Percentiles rank a stretch among this genome's conserved stretches.
Evolutionary conservation across 2,113 vertebrate species (phyloP).

Genomic region (Salvelinus sp.): DNA sequence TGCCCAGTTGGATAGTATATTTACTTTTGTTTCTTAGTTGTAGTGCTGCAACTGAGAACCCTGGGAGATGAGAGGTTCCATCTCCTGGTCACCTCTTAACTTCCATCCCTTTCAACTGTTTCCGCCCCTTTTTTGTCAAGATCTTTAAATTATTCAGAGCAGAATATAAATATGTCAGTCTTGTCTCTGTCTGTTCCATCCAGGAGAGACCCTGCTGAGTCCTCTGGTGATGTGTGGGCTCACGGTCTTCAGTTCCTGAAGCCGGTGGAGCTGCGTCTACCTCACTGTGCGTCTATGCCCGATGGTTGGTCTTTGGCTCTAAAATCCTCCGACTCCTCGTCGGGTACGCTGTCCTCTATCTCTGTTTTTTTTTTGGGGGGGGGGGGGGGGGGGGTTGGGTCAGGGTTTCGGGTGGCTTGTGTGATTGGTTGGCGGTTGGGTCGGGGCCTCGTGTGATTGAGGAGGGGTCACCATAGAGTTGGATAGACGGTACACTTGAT

Average conservation of each 20-base stretch:
- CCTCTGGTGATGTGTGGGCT: conserved; percentile 97
- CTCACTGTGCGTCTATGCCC: conserved; percentile 99
- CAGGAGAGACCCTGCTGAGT: conserved; percentile 97
- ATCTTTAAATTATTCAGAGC: no score
- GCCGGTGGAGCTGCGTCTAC: conserved; percentile 97
- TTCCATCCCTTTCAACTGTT: no score
- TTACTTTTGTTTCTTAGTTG: no score
- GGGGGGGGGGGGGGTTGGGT: conserved; percentile 67
- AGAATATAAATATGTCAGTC: no score
- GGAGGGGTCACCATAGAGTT: no score
- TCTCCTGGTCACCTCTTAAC: no score
- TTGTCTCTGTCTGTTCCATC: background rate
- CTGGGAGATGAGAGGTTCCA: no score
- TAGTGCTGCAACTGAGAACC: no score
- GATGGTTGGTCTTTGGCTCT: conserved; percentile 99
- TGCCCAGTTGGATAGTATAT: no score
- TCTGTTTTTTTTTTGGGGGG: conserved; percentile 87
- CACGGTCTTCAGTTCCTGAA: conserved; percentile 99
- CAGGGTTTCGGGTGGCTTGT: conserved; percentile 16
- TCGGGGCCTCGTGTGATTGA: no score
- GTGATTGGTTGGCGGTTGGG: conserved; percentile 4
- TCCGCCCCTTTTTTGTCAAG: no score
- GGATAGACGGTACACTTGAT: no score
- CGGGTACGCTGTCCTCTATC: conserved; percentile 96
- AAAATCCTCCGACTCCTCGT: conserved; percentile 99